These are phyloP conservation scores for Catharus bicknelli DNA, from an alignment of 2,113 vertebrate species.

Conservation along the genomic window DNA sequence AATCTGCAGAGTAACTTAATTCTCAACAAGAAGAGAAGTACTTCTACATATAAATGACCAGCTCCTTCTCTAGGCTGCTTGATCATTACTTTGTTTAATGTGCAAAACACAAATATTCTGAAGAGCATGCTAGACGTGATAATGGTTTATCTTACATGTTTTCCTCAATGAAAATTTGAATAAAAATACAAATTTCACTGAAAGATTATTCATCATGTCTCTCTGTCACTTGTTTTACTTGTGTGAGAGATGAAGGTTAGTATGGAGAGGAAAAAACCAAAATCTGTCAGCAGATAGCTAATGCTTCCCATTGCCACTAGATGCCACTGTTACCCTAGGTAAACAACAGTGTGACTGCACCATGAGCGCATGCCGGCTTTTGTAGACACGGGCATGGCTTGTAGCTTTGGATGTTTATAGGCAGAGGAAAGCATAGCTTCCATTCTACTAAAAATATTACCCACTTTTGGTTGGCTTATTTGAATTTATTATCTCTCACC, in stretches of 20 bases:
- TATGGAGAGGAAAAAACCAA: rapidly evolving
- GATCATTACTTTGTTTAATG: background rate
- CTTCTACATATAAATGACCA: background rate
- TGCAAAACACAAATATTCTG: background rate
- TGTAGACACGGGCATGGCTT: background rate
- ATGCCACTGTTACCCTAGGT: constrained; percentile 66
- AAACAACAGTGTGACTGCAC: background rate
- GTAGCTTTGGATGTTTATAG: background rate
- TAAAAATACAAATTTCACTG: background rate
- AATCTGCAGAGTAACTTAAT: background rate
- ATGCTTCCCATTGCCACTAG: constrained; percentile 50
- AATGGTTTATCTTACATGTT: background rate
- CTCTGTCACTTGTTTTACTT: background rate
- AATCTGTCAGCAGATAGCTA: background rate
- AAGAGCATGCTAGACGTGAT: background rate
- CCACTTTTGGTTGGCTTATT: background rate
- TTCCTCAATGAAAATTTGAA: background rate
- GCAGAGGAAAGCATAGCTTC: background rate
- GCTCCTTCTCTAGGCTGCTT: background rate
- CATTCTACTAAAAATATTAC: background rate
- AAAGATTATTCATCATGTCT: background rate
- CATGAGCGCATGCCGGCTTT: background rate
- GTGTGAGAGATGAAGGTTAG: background rate
- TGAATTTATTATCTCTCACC: background rate
- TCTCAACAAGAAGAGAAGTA: background rate